phyloP scores from a whole-genome alignment of 1,140 invertebrate species.

The Helicoverpa zea region DNA sequence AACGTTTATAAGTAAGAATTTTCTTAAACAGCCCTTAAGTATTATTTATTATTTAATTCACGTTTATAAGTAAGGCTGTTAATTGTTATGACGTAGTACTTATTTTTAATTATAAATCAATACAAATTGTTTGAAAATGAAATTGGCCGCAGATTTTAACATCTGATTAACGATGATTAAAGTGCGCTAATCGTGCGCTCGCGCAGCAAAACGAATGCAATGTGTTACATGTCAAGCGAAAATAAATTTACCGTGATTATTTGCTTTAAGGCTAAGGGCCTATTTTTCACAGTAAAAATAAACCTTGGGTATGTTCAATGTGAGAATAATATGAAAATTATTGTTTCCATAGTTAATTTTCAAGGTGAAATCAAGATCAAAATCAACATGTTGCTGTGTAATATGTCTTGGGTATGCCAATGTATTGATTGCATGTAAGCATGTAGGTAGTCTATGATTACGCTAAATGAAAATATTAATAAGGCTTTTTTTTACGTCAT shows the following conservation, averaged over 20 bases:
- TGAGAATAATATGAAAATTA: background rate
- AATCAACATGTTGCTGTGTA: too few species aligned
- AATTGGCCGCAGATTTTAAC: background rate
- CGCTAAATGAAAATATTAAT: too few species aligned
- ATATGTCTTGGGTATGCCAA: too few species aligned
- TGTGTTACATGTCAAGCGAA: background rate
- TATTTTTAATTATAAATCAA: background rate
- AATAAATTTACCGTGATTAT: background rate
- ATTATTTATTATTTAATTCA: too few species aligned
- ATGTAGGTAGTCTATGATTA: too few species aligned
- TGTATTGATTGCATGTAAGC: too few species aligned
- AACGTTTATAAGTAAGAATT: too few species aligned
- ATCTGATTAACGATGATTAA: background rate
- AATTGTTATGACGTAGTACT: too few species aligned
- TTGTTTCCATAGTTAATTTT: background rate
- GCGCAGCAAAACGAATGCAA: background rate
- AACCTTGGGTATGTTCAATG: background rate
- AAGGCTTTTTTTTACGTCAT: too few species aligned
- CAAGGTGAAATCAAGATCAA: too few species aligned
- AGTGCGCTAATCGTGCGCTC: background rate
- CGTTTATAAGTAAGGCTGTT: too few species aligned
- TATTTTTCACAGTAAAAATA: background rate
- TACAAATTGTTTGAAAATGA: background rate
- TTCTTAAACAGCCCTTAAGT: too few species aligned
- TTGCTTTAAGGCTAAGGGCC: conserved; percentile 13